Evolutionary conservation across 1,140 invertebrate genomes (phyloP), one percentile per base, ranked within the genome.

Genomic region (Macrocentrus cingulum): DNA sequence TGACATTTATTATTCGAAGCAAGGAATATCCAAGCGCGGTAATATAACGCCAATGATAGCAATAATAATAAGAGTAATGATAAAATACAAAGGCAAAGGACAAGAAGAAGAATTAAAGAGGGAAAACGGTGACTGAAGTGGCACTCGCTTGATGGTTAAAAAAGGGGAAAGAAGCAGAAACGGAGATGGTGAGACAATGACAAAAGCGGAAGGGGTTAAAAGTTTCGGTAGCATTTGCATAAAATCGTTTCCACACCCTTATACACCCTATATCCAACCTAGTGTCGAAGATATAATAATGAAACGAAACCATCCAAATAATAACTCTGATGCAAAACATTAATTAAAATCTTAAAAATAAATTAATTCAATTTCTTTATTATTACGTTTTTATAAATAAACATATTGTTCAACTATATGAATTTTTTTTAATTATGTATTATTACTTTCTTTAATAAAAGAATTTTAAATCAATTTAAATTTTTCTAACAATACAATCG

Each of bases 221-320:
- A 55, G 50, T 58, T 57, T 58, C 3, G 34, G 52, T 34, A 34
- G 41, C 51, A 75, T 77, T 77, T 77, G 73, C 74, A 76, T 77
- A 75, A 74, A 74, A 75, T 76, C 72, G 66, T 72, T 53, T 18
- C 34, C 42, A 1, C 23, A 2, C 46, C 46, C 53, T 15, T 20
- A 11, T 20, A n/a, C 18, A 2, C 16, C 13, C 9, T 46, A 9
- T 8, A 3, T 44, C 25, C 36, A 37, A 64, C 68, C n/a, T n/a
- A n/a, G n/a, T n/a, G 69, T 36, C 66, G 68, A 68, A 74, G 72
- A 76, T n/a, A n/a, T n/a, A n/a, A n/a, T 74, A 75, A 75, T 75
- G 69, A 75, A 76, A 75, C 72, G 72, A 75, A 76, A 75, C 74
- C 74, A 75, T 75, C 75, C 74, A 76, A 76, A 76, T 76, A 76